Conservation (phyloP, 2,797 vertebrate genomes). For the Hybognathus amarus region DNA sequence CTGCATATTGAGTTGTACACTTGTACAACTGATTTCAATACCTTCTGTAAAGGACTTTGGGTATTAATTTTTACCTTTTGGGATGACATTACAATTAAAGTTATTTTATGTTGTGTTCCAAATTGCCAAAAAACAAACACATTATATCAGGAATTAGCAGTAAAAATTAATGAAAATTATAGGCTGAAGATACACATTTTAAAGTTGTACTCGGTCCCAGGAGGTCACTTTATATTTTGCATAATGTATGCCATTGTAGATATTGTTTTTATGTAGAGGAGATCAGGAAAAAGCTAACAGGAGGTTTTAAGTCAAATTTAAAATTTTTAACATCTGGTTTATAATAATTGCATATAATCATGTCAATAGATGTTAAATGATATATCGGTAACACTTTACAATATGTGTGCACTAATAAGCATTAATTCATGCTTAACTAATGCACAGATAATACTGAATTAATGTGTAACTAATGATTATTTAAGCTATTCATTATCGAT, state of each 20-base stretch:
- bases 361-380: not conserved
- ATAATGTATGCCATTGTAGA: not conserved
- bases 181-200: not conserved
- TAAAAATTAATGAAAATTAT: not conserved
- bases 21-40: not conserved
- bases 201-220: not conserved
- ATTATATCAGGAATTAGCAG: not conserved
- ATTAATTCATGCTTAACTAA: no score
- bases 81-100: not conserved
- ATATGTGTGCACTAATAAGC: no score
- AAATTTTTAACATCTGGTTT: no score
- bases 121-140: not conserved
- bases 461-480: no score
- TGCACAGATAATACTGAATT: no score
- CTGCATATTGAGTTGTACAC: not conserved
- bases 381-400: no score
- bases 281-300: not conserved
- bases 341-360: not conserved
- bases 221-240: not conserved
- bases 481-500: no score
- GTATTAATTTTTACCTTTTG: not conserved
- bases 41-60: not conserved
- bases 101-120: not conserved
- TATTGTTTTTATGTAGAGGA: not conserved
- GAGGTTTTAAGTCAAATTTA: not conserved